These are phyloP conservation scores for Halcyon malimbica DNA, from an alignment of 2,113 vertebrate genomes.

Conservation along the genomic window DNA sequence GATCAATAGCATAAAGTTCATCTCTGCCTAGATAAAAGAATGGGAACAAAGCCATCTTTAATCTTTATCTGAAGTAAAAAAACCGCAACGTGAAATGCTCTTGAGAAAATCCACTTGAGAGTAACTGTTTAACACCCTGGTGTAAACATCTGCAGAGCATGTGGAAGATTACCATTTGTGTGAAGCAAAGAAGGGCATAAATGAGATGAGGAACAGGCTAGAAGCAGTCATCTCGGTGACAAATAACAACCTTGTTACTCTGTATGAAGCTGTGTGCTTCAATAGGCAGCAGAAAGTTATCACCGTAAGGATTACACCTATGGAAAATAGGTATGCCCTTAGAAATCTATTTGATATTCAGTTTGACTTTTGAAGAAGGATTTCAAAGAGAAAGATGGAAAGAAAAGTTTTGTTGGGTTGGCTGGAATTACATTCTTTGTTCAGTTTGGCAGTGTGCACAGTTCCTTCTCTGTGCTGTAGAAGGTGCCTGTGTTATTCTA, in stretches of 20 bases:
- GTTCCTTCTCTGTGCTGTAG: neutral
- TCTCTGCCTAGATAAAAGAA: neutral
- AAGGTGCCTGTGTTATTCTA: neutral
- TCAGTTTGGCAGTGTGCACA: neutral
- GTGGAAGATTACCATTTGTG: neutral
- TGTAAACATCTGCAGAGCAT: slow-evolving; percentile 26
- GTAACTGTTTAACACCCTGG: neutral
- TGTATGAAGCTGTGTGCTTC: neutral
- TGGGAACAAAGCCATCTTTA: slow-evolving; percentile 19
- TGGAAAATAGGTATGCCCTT: neutral
- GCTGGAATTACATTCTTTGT: neutral
- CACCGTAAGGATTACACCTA: neutral
- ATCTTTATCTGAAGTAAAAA: neutral
- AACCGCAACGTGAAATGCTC: neutral
- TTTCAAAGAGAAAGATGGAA: neutral
- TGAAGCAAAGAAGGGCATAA: neutral
- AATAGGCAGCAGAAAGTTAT: neutral
- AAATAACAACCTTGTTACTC: neutral
- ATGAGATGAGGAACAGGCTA: neutral
- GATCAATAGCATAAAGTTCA: neutral
- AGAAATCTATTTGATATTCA: neutral
- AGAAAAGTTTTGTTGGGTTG: neutral
- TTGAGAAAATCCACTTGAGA: neutral
- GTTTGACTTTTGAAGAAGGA: neutral
- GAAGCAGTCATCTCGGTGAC: neutral